Evolutionary conservation across 1,140 invertebrate genomes (phyloP).

Genomic region (Pygmarrhopalites habei): DNA sequence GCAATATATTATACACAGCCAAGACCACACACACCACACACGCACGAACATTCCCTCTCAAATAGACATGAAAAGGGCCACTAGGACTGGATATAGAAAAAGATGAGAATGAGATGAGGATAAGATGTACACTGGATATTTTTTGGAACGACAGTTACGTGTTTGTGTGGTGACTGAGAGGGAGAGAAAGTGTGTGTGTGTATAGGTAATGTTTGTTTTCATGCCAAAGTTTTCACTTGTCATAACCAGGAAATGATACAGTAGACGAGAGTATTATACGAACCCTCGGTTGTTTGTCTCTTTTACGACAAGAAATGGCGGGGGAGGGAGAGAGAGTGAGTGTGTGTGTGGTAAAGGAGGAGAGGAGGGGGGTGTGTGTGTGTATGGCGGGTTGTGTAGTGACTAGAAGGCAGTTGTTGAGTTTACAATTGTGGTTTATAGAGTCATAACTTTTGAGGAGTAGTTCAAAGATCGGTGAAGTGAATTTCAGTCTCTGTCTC

Average conservation of each 20-base stretch:
- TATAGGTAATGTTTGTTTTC: constrained; percentile 23
- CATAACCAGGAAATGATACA: constrained; percentile 23
- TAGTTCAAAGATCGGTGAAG: constrained; percentile 15
- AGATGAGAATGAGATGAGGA: constrained; percentile 37
- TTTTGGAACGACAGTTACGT: constrained; percentile 10
- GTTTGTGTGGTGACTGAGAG: constrained; percentile 13
- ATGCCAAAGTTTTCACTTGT: constrained; percentile 30
- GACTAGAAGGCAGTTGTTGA: constrained; percentile 13
- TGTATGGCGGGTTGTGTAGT: too few relatives aligned
- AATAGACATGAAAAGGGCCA: too few relatives aligned
- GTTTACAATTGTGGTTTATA: constrained; percentile 35
- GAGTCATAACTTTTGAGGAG: constrained; percentile 25
- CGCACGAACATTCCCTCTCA: too few relatives aligned
- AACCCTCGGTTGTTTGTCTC: constrained; percentile 25
- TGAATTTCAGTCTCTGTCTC: constrained; percentile 18
- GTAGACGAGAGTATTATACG: constrained; percentile 17
- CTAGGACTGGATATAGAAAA: constrained; percentile 14
- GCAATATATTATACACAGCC: too few relatives aligned
- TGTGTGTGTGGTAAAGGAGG: too few relatives aligned
- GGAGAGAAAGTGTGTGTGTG: too few relatives aligned
- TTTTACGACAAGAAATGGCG: constrained; percentile 23
- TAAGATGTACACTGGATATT: too few relatives aligned
- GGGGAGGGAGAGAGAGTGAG: too few relatives aligned
- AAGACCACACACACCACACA: too few relatives aligned
- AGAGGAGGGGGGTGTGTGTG: too few relatives aligned